Percentiles rank a stretch among this genome's conserved stretches.
These are phyloP conservation scores for Mimumesa dahlbomi DNA, from an alignment of 2,888 invertebrate genomes.

Conservation along the genomic window DNA sequence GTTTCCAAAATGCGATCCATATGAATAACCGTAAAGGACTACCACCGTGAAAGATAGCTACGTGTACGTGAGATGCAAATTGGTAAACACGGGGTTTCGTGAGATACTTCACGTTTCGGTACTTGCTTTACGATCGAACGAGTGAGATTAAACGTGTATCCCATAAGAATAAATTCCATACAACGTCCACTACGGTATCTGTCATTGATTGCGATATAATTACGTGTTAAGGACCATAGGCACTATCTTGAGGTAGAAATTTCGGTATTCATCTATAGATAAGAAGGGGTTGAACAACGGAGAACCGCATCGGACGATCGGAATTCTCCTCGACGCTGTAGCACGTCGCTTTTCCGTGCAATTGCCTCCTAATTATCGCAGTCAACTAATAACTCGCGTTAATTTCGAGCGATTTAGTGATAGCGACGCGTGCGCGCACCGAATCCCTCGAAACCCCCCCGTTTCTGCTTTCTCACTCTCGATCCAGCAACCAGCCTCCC, in stretches of 20 bases:
- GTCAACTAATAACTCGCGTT: constrained; percentile 80
- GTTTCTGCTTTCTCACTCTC: constrained; percentile 33
- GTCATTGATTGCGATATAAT: too few species aligned
- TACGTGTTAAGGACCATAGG: too few species aligned
- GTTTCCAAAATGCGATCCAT: constrained; percentile 45
- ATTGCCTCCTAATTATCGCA: constrained; percentile 79
- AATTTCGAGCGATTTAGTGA: constrained; percentile 79
- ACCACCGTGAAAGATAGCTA: too few species aligned
- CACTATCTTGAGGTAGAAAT: too few species aligned
- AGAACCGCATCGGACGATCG: constrained; percentile 36
- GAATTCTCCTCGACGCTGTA: constrained; percentile 46
- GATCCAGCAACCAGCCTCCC: constrained; percentile 30
- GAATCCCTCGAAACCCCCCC: constrained; percentile 27
- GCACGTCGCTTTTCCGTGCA: constrained; percentile 76
- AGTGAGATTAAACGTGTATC: too few species aligned
- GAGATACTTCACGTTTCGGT: too few species aligned
- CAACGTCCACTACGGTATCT: too few species aligned
- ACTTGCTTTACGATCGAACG: too few species aligned
- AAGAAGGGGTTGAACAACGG: constrained; percentile 45
- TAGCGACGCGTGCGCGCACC: constrained; percentile 68
- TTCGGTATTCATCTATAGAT: constrained; percentile 26
- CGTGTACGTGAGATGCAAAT: too few species aligned
- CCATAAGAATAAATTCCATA: too few species aligned
- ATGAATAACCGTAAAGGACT: too few species aligned
- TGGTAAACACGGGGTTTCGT: too few species aligned